phyloP scores from a whole-genome alignment of 2,888 invertebrate species.

The Drosophila mayaguana region DNA sequence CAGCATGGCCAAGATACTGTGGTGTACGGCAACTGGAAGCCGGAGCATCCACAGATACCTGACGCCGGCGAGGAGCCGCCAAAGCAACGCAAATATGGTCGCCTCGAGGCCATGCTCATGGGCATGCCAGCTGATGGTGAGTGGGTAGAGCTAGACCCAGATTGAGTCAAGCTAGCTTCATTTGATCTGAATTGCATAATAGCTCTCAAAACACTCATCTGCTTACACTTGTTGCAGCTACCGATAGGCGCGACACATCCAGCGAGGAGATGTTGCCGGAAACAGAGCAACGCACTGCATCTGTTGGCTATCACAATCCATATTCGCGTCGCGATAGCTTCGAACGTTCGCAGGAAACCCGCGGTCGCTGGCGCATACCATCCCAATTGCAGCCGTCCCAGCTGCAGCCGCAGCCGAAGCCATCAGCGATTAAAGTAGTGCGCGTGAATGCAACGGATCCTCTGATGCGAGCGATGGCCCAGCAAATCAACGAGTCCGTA shows the following conservation, averaged over 20 bases:
- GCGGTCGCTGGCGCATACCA: constrained; percentile 53
- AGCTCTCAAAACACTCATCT: too few relatives aligned
- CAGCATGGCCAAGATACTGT: constrained; percentile 62
- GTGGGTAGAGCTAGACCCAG: neutral
- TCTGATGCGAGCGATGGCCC: constrained; percentile 52
- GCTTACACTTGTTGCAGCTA: constrained; percentile 23
- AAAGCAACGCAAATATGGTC: constrained; percentile 61
- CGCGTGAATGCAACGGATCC: constrained; percentile 62
- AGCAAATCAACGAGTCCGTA: constrained; percentile 74
- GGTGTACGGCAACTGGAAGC: constrained; percentile 82
- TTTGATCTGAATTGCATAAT: neutral
- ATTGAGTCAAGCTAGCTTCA: too few relatives aligned
- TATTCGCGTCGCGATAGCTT: constrained; percentile 47
- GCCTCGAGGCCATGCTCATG: constrained; percentile 70
- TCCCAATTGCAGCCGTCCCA: constrained; percentile 6
- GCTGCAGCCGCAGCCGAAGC: constrained; percentile 1
- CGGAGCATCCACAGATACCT: constrained; percentile 70
- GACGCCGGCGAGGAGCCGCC: constrained; percentile 36
- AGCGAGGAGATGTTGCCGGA: constrained; percentile 46
- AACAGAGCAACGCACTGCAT: constrained; percentile 29
- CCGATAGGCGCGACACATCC: constrained; percentile 39
- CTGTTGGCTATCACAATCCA: constrained; percentile 37
- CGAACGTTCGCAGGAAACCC: constrained; percentile 54
- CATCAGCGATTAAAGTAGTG: constrained; percentile 43
- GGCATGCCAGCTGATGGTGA: constrained; percentile 64